Evolutionary conservation across 1,140 invertebrate species (phyloP), one percentile per base, ranked within the genome.

Genomic region (Brachionus koreanus): DNA sequence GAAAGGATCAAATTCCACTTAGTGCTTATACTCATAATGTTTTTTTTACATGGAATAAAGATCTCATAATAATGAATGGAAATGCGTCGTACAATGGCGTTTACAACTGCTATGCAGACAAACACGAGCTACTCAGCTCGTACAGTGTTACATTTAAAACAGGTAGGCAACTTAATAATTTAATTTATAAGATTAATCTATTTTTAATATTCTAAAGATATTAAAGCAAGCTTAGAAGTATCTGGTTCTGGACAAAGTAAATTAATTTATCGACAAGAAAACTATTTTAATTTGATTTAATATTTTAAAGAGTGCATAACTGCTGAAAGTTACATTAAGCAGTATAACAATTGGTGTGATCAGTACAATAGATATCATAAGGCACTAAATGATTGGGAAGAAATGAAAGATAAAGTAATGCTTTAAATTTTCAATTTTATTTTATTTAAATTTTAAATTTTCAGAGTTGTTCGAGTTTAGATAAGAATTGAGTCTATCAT

Each of bases 281-380:
- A 37, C 13, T 81, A 35, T 42, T 25, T 61, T 81, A 16, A 63
- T 63, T 63, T 63, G 63, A 23, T 29, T 42, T 33, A 33, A 6
- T 13, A 23, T 46, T 19, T 57, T 12, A 23, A 57, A 65, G 57
- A 65, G 19, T 82, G 79, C 19, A 65, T 82, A 42, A 82, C 79
- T 9, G 79, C 57, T 43, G 57, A 65, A 25, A 67, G 23, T 65
- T 82, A 82, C 42, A 67, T 82, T 19, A 65, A 82, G 35, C 57
- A 82, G 65, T 82, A 82, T 52, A 82, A 82, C 42, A 65, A 82
- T 61, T 82, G 79, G 79, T 82, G 79, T 37, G 57, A 82, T 43
- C 57, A 82, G 19, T 82, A 65, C 49, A 57, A 82, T 37, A 33
- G 57, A 12, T 82, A 82, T 49, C 79, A 82, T 42, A 37, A 29